These are phyloP conservation scores for Pristiophorus japonicus DNA, from an alignment of 2,113 vertebrate species.

Conservation along the genomic window DNA sequence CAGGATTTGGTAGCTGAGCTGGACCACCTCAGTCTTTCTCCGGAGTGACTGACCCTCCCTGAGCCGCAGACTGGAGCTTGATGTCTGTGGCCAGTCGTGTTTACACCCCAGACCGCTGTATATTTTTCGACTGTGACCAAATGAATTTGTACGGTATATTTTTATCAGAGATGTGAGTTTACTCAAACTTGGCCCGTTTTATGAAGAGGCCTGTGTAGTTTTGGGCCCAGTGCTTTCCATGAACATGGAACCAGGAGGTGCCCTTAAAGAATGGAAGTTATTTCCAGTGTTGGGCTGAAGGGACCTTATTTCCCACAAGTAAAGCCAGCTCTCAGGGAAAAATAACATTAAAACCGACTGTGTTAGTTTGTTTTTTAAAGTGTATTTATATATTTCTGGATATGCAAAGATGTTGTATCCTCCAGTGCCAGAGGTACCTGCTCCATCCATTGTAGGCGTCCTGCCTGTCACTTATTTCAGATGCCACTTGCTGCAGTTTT, in stretches of 20 bases:
- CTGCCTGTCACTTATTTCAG: neutral
- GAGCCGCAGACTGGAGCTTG: neutral
- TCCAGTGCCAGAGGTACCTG: neutral
- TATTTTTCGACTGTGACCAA: neutral
- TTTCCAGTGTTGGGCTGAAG: neutral
- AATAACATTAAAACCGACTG: neutral
- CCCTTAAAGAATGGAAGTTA: neutral
- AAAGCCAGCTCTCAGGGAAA: neutral
- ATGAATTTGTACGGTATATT: neutral
- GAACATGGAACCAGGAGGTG: neutral
- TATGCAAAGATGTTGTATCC: neutral
- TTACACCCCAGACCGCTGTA: neutral
- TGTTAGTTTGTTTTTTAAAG: conserved; percentile 1
- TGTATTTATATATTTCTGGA: neutral
- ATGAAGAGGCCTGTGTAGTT: too few species aligned
- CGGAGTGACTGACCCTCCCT: neutral
- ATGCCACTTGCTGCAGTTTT: neutral
- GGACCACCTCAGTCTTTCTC: neutral
- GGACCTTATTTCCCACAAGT: neutral
- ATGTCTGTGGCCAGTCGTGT: neutral
- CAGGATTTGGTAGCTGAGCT: neutral
- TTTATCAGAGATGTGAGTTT: neutral
- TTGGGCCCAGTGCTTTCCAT: neutral
- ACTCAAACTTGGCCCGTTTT: neutral
- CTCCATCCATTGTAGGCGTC: neutral